Evolutionary conservation across 2,888 invertebrate species (phyloP), one percentile per base, ranked within the genome.

Genomic region (Leptinotarsa peninsularis): DNA sequence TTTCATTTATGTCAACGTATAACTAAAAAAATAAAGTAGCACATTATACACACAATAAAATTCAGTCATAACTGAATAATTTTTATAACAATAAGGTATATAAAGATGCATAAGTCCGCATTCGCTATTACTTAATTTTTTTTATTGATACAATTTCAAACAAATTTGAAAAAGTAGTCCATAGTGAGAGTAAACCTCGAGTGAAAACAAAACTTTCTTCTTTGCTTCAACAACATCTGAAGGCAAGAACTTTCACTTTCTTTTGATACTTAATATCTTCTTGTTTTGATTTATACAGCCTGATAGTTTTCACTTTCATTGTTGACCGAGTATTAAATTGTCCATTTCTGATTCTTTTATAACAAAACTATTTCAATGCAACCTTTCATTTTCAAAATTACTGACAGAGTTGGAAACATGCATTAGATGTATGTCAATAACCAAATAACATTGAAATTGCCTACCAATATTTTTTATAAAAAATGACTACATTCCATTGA

Each of bases 101-200:
- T 43, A 43, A 43, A 43, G 43, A 43, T 43, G 0, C 43, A 10
- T 43, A 10, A 43, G 33, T 43, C 43, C 13, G 3, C 18, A 54
- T 54, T 54, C 54, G 18, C 54, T 18, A n/a, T n/a, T 18, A 54
- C 13, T 54, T 18, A 58, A 63, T 13, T 23, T 18, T 27, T 58
- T 60, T 33, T 4, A 27, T 17, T 18, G n/a, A 60, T n/a, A 60
- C 15, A 49, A 50, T 27, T 58, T 43, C 14, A 60, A 43, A 43
- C 71, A 7, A n/a, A 67, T 18, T 54, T 23, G 4, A 49, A 74
- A 49, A 56, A 74, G 67, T 71, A 77, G 67, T 69, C 67, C 75
- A 77, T 73, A 78, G 80, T 80, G 79, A 79, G 80, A 80, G 80
- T 79, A 58, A 74, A 52, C 72, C 70, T 33, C n/a, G 21, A 54